Evolutionary conservation across 2,888 invertebrate genomes (phyloP), one percentile per base, ranked within the genome.

Genomic region (Proisotoma minuta): DNA sequence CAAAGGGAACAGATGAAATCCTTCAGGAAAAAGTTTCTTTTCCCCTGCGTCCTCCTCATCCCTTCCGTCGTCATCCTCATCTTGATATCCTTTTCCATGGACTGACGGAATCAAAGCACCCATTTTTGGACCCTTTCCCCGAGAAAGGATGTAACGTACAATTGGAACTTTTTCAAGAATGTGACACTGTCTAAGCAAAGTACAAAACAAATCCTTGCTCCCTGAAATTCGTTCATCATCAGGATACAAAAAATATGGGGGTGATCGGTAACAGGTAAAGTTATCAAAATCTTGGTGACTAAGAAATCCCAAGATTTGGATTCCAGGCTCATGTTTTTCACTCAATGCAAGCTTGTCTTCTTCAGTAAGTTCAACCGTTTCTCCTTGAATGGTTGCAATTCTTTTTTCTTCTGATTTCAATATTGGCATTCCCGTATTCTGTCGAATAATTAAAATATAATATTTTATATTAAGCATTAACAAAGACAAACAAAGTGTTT

Each of bases 21-120:
- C 73, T 62, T 69, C 65, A 28, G 73, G 73, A 39, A 70, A 68
- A n/a, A n/a, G n/a, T n/a, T n/a, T n/a, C n/a, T n/a, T n/a, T n/a
- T n/a, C n/a, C n/a, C n/a, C n/a, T n/a, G n/a, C n/a, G n/a, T n/a
- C n/a, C n/a, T n/a, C n/a, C n/a, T n/a, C n/a, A n/a, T n/a, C n/a
- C n/a, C n/a, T n/a, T n/a, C n/a, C n/a, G n/a, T n/a, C n/a, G n/a
- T n/a, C n/a, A n/a, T n/a, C n/a, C n/a, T n/a, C n/a, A n/a, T n/a
- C n/a, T n/a, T n/a, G n/a, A n/a, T n/a, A n/a, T n/a, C n/a, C n/a
- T n/a, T n/a, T n/a, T n/a, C n/a, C 63, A 1, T 47, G 59, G 3
- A 69, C 5, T 2, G 70, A 66, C 15, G 73, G 73, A 47, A 73
- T 48, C 26, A 73, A 58, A 18, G 65, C 66, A 2, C 62, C 70